Percentiles rank a stretch among this genome's conserved stretches.
These are phyloP conservation scores for Drosophila subobscura DNA, from an alignment of 1,140 invertebrate genomes.

Conservation along the genomic window DNA sequence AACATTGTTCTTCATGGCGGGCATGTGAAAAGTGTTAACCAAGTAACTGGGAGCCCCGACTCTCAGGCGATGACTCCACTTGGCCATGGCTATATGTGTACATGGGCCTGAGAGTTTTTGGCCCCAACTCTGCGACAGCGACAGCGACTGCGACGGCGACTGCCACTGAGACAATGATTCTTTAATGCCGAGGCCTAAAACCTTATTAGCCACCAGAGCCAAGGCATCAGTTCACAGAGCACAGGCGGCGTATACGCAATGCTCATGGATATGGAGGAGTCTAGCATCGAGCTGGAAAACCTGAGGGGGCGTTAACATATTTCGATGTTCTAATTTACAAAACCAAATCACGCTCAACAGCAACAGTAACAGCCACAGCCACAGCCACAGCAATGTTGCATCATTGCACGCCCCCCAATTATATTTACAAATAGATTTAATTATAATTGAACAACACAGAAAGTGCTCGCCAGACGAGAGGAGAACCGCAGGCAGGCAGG, in stretches of 20 bases:
- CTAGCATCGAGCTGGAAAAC: slow-evolving; percentile 5
- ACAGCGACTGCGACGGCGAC: too few relatives aligned
- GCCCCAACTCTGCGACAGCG: not conserved
- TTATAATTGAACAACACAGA: slow-evolving; percentile 67
- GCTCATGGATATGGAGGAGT: not conserved
- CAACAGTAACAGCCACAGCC: slow-evolving; percentile 22
- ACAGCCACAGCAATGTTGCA: slow-evolving; percentile 37
- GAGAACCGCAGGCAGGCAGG: slow-evolving; percentile 43
- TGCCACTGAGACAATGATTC: slow-evolving; percentile 62
- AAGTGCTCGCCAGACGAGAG: slow-evolving; percentile 37
- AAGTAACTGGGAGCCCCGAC: slow-evolving; percentile 14
- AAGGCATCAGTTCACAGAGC: slow-evolving; percentile 26
- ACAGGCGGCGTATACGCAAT: slow-evolving; percentile 45
- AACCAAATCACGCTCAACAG: slow-evolving; percentile 56
- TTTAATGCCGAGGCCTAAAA: slow-evolving; percentile 62
- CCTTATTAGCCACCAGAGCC: slow-evolving; percentile 19
- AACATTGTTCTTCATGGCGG: slow-evolving; percentile 58
- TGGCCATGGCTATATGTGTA: slow-evolving; percentile 44
- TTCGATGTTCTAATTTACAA: slow-evolving; percentile 71
- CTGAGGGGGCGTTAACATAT: slow-evolving; percentile 36
- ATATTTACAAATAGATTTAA: slow-evolving; percentile 79
- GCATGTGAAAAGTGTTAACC: slow-evolving; percentile 75
- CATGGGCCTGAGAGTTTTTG: slow-evolving; percentile 32
- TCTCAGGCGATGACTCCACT: slow-evolving; percentile 27
- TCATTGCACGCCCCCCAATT: slow-evolving; percentile 73